Base-by-base conservation (phyloP, 2,797 vertebrate genomes). In the Picus viridis region DNA sequence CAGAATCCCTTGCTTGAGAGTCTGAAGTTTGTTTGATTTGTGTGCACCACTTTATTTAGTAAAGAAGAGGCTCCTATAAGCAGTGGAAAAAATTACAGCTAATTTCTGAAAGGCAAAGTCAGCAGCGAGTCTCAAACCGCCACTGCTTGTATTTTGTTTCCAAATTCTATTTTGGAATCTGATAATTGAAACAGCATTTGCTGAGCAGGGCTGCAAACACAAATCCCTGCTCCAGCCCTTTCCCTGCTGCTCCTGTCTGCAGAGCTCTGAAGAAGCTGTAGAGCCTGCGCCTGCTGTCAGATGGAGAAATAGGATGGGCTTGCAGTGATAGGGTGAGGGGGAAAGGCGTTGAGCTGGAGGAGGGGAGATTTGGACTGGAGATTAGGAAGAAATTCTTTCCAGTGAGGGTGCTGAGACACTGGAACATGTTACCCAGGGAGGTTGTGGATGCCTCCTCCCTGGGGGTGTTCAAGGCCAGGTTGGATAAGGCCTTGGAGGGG, bases 131-230 rank as follows among this genome's bases (percentile, higher is more conserved):
- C 94, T 96, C 97, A 97, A 96, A 96, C 93, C 88, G 96, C 97
- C 92, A 93, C 96, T 95, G 96, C 97, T 98, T 98, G 97, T 98
- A 98, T 98, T 98, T 97, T 98, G 97, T 97, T 98, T 98, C 98
- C 97, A 97, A 94, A 94, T 97, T 97, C 98, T 98, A 98, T 98
- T 98, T 98, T 98, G 95, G 95, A 98, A 98, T 97, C 98, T 97
- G 98, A 98, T 99, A 99, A 99, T 99, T 98, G 98, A 98, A 99
- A 98, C 98, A 98, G 98, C 98, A 98, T 99, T 98, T 98, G 97
- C 97, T 76, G 90, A 95, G 90, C 85, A 0, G 59, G 41, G 86
- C 93, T 93, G 95, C 91, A 94, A 95, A 93, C 76, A 88, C 90
- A 94, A 63, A 88, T 95, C 91, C 94, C 82, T 59, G 61, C 83